A percentile compares a stretch with the other conserved stretches of the same genome.
These are phyloP conservation scores for Mixornis gularis DNA, from an alignment of 2,113 vertebrate genomes.

Conservation along the genomic window DNA sequence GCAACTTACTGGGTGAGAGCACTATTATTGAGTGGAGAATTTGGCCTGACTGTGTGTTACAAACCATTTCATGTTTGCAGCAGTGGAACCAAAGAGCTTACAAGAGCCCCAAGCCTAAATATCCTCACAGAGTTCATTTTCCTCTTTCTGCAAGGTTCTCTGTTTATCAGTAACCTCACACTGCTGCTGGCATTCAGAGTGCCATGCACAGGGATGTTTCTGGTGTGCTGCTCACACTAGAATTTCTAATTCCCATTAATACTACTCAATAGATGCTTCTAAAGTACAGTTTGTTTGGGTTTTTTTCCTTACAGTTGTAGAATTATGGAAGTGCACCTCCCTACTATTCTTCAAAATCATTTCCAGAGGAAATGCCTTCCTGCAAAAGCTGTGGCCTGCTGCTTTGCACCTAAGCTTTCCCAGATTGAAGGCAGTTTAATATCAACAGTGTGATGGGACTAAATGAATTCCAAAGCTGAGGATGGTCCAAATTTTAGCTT, in stretches of 20 bases:
- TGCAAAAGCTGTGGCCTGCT: neutral
- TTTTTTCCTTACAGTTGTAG: neutral
- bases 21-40: neutral
- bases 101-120: neutral
- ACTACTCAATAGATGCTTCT: neutral
- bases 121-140: accelerated
- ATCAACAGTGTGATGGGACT: neutral
- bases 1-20: neutral
- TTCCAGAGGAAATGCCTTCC: neutral
- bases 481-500: neutral
- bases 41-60: neutral
- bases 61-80: neutral
- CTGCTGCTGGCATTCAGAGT: neutral
- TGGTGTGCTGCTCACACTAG: neutral
- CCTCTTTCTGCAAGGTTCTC: neutral
- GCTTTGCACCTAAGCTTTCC: neutral
- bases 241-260: neutral
- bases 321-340: neutral
- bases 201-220: neutral
- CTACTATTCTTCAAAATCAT: neutral
- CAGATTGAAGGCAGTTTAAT: neutral
- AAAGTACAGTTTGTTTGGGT: neutral
- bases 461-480: neutral
- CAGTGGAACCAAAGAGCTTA: neutral
- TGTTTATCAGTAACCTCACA: neutral